Percentiles rank a stretch among this genome's conserved stretches.
These are phyloP conservation scores for Chitala chitala DNA, from an alignment of 2,113 vertebrate species.

Conservation along the genomic window DNA sequence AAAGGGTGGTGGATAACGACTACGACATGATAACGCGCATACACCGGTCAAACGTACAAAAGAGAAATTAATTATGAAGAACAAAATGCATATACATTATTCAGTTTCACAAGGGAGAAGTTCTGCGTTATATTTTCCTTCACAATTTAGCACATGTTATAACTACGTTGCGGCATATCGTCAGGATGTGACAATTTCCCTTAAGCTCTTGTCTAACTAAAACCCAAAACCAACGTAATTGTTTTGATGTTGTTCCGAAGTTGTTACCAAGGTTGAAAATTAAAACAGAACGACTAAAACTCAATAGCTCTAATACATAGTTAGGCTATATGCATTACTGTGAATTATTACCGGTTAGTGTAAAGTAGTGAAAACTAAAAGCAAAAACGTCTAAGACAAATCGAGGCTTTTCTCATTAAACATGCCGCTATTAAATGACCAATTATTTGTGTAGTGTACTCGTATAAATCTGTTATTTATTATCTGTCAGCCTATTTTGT, in stretches of 20 bases:
- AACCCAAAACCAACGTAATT: neutral
- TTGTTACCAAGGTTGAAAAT: neutral
- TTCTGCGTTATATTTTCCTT: conserved; percentile 58
- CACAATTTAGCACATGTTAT: conserved; percentile 37
- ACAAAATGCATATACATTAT: conserved; percentile 12
- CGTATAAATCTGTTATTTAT: neutral
- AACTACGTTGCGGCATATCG: neutral
- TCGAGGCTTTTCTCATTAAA: conserved; percentile 6
- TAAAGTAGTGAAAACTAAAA: conserved; percentile 19
- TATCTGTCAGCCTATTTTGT: neutral
- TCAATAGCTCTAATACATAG: conserved; percentile 14
- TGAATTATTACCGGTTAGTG: conserved; percentile 16
- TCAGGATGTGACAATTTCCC: conserved; percentile 12
- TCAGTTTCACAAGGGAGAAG: conserved; percentile 28
- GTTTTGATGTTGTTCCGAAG: neutral
- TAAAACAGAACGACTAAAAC: neutral
- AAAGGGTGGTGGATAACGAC: conserved; percentile 25
- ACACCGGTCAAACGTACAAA: conserved; percentile 15
- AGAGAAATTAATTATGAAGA: conserved; percentile 12
- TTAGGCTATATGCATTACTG: neutral
- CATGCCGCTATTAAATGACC: neutral
- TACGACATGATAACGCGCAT: conserved; percentile 21
- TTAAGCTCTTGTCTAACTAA: conserved; percentile 5
- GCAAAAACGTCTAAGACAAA: conserved; percentile 8
- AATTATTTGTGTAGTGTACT: conserved; percentile 18